A percentile compares a stretch with the other conserved stretches of the same genome.
Evolutionary conservation across 2,888 invertebrate genomes (phyloP).

Genomic region (Melanostoma scalare): DNA sequence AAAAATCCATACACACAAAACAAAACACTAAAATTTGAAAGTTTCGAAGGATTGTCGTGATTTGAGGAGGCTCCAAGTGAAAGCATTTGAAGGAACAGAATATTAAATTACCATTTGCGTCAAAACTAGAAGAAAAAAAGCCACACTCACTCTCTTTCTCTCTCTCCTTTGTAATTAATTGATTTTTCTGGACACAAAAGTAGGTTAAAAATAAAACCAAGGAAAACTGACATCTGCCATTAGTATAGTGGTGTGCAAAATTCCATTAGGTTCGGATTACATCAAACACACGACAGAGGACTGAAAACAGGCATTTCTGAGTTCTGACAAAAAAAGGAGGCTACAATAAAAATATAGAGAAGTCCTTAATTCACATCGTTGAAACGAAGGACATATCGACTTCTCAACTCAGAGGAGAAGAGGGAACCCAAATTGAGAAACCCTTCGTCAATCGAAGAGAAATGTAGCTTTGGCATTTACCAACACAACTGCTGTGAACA

Average conservation of each 20-base stretch:
- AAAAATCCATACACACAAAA: neutral
- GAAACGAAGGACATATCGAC: constrained; percentile 47
- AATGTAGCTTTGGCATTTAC: constrained; percentile 32
- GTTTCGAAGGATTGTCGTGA: constrained; percentile 61
- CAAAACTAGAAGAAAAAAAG: constrained; percentile 12
- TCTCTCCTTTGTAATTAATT: constrained; percentile 47
- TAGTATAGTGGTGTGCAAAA: constrained; percentile 56
- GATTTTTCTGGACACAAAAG: constrained; percentile 60
- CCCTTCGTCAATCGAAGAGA: constrained; percentile 54
- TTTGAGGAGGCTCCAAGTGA: constrained; percentile 30
- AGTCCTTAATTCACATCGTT: constrained; percentile 37
- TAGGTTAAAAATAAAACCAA: constrained; percentile 56
- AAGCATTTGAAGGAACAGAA: constrained; percentile 47
- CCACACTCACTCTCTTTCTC: neutral
- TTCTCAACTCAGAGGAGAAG: neutral
- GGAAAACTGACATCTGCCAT: constrained; percentile 51
- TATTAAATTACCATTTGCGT: constrained; percentile 67
- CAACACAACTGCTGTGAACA: constrained; percentile 16
- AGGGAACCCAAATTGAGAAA: constrained; percentile 22
- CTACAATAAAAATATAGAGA: constrained; percentile 29
- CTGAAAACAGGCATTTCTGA: neutral
- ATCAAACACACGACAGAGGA: constrained; percentile 36
- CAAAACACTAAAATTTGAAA: constrained; percentile 44
- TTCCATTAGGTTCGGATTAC: constrained; percentile 69
- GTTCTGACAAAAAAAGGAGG: neutral